These are phyloP conservation scores for Pseudorasbora parva DNA, from an alignment of 2,113 vertebrate species.

Conservation along the genomic window DNA sequence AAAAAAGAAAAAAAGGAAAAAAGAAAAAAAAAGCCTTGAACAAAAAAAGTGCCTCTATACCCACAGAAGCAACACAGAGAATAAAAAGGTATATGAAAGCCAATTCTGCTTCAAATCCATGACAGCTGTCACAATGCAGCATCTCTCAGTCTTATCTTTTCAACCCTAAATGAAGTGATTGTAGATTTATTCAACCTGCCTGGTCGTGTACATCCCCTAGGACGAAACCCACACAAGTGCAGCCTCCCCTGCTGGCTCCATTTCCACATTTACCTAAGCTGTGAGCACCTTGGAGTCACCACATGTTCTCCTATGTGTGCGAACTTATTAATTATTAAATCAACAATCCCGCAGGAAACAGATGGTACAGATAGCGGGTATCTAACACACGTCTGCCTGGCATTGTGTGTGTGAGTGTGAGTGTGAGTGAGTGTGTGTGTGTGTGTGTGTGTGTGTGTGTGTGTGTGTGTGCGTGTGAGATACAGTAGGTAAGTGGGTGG, in stretches of 20 bases:
- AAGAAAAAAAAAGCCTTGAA: too few species aligned
- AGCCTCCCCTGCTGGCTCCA: conserved; percentile 18
- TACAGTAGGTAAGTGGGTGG: conserved; percentile 13
- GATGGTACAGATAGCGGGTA: conserved; percentile 54
- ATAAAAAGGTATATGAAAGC: background rate
- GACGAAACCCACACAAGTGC: conserved; percentile 10
- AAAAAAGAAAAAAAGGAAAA: too few species aligned
- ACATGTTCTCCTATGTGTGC: conserved; percentile 33
- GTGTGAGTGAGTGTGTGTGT: background rate
- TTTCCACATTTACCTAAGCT: conserved; percentile 35
- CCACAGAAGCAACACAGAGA: background rate
- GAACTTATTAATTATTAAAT: conserved; percentile 56
- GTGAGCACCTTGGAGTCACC: conserved; percentile 24
- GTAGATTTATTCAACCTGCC: conserved; percentile 25
- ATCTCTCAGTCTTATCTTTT: background rate
- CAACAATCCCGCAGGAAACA: conserved; percentile 52
- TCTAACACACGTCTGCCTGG: conserved; percentile 26
- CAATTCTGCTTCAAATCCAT: conserved; percentile 3
- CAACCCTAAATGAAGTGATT: background rate
- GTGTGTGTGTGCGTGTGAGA: background rate
- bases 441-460: background rate
- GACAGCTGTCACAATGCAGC: background rate
- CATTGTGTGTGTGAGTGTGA: background rate
- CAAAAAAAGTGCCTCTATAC: background rate
- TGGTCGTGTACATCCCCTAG: background rate